phyloP scores from a whole-genome alignment of 2,113 vertebrate genomes.

The Oostethus manadensis region DNA sequence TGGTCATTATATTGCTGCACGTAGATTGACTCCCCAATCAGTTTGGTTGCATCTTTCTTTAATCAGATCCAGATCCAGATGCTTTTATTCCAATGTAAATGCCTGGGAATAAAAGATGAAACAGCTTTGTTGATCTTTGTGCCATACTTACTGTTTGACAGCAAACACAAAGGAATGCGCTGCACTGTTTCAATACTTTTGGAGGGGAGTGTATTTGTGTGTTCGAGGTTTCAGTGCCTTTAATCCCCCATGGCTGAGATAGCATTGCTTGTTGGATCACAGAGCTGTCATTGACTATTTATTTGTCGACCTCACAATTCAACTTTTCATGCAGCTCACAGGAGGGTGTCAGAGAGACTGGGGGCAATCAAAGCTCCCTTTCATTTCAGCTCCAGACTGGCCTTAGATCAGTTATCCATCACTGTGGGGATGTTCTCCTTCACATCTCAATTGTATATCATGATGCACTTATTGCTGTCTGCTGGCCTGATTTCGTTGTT shows the following conservation, averaged over 20 bases:
- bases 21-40: too few relatives aligned
- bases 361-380: constrained; percentile 65
- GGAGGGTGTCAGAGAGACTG: constrained; percentile 16
- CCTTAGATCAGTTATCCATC: constrained; percentile 39
- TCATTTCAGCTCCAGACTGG: constrained; percentile 59
- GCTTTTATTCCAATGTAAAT: too few relatives aligned
- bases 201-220: neutral
- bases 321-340: constrained; percentile 72
- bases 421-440: constrained; percentile 40
- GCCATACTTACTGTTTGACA: too few relatives aligned
- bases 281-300: constrained; percentile 86
- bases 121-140: too few relatives aligned
- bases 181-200: too few relatives aligned
- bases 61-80: too few relatives aligned
- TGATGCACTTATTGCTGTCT: constrained; percentile 34
- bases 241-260: constrained; percentile 11
- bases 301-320: constrained; percentile 79
- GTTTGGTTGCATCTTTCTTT: too few relatives aligned
- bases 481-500: constrained; percentile 26
- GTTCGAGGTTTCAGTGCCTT: constrained; percentile 2
- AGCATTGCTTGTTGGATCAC: constrained; percentile 63
- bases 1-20: too few relatives aligned
- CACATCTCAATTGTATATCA: constrained; percentile 35
- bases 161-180: too few relatives aligned
- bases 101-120: too few relatives aligned